phyloP scores from a whole-genome alignment of 1,140 invertebrate genomes.

The Teleogryllus occipitalis region DNA sequence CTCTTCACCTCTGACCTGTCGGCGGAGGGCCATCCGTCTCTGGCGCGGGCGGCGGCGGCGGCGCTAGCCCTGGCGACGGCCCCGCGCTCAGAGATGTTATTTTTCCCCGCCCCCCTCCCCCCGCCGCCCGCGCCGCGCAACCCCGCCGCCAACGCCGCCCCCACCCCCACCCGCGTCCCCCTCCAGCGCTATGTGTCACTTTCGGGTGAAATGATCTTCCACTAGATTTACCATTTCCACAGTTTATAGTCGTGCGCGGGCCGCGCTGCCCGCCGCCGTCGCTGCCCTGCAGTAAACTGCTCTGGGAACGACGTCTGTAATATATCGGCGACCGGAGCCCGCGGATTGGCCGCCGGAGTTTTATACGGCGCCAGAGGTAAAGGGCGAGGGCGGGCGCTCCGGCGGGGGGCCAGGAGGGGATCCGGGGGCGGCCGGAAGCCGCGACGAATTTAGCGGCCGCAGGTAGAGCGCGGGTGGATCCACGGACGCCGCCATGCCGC shows the following conservation, averaged over 20 bases:
- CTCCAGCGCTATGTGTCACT: slow-evolving; percentile 39
- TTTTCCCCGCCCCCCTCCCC: neutral
- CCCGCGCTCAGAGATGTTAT: neutral
- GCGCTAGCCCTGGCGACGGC: neutral
- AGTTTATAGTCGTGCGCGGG: slow-evolving; percentile 36
- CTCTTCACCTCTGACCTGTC: neutral
- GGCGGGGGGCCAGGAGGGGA: neutral
- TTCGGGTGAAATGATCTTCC: slow-evolving; percentile 44
- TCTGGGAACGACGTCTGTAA: slow-evolving; percentile 8
- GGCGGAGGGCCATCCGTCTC: neutral
- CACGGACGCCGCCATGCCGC: too few relatives aligned
- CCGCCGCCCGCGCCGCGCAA: neutral
- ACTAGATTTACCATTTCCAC: slow-evolving; percentile 44
- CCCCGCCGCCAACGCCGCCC: neutral
- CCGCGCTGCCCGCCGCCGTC: slow-evolving; percentile 20
- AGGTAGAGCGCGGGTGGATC: too few relatives aligned
- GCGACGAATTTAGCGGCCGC: too few relatives aligned
- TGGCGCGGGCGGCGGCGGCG: neutral
- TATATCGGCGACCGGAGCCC: neutral
- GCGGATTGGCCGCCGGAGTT: neutral
- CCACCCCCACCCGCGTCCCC: neutral
- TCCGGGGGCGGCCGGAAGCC: too few relatives aligned
- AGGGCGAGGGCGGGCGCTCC: neutral
- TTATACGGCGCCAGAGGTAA: neutral
- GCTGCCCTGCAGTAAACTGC: neutral